Percentiles rank a stretch among this genome's conserved stretches.
These are phyloP conservation scores for Fragum sueziense DNA, from an alignment of 2,888 invertebrate genomes.

Conservation along the genomic window DNA sequence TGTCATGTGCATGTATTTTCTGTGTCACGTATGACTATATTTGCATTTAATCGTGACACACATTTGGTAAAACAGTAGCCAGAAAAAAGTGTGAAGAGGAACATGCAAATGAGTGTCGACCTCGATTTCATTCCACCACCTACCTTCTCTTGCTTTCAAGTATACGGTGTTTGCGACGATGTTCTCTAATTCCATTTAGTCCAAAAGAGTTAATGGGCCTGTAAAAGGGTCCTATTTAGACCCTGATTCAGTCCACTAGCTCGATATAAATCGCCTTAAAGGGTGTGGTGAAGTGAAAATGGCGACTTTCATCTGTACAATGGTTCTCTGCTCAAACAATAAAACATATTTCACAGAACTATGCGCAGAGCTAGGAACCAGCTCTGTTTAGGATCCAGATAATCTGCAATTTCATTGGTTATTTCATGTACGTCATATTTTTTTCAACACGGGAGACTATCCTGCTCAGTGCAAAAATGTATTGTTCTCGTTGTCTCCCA, in stretches of 20 bases:
- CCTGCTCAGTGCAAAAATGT: too few species aligned
- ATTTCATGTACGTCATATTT: constrained; percentile 46
- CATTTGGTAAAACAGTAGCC: neutral
- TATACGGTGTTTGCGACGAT: constrained; percentile 83
- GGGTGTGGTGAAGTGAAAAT: constrained; percentile 78
- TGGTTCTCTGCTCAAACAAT: constrained; percentile 1
- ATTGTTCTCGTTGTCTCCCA: too few species aligned
- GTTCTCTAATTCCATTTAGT: constrained; percentile 82
- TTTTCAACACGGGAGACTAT: constrained; percentile 43
- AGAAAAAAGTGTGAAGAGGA: neutral
- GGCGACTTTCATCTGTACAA: constrained; percentile 59
- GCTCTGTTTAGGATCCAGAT: constrained; percentile 30
- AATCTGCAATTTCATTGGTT: constrained; percentile 41
- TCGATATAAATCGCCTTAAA: constrained; percentile 63
- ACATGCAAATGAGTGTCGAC: constrained; percentile 23
- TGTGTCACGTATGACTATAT: too few species aligned
- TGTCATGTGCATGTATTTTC: too few species aligned
- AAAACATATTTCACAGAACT: neutral
- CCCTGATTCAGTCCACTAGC: constrained; percentile 73
- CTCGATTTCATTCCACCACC: constrained; percentile 47
- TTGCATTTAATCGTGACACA: too few species aligned
- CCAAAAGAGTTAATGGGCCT: constrained; percentile 67
- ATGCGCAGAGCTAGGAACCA: constrained; percentile 26
- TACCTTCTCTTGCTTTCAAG: constrained; percentile 82
- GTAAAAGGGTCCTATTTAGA: constrained; percentile 72